Evolutionary conservation across 1,140 invertebrate species (phyloP), one percentile per base, ranked within the genome.

Genomic region (Patella vulgata): DNA sequence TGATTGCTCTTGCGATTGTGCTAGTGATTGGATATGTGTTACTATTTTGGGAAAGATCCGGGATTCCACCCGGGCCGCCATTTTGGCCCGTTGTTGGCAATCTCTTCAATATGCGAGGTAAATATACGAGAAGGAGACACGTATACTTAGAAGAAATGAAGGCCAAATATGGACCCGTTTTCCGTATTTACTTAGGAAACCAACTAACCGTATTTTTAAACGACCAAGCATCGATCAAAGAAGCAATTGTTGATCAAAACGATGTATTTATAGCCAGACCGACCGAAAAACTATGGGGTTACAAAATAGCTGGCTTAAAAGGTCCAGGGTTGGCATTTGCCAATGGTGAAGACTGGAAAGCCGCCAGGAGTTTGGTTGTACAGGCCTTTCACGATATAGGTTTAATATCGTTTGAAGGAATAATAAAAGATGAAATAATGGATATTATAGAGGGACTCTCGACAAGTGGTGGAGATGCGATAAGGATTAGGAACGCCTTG

Each of bases 291-390:
- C 28, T 23, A 28, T 48, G 46, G 46, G 46, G 23, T 28, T 14
- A 14, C 14, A 23, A 48, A 48, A 21, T 48, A 14, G 14, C 23
- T 4, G 23, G 3, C 3, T 66, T 85, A 8, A 14, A 14, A 8
- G 33, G 33, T 8, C 36, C 43, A 71, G 74, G 74, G 42, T 54
- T 73, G 2, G 43, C 57, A 0, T 28, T 54, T 14, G 33, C 62
- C 12, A 64, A 54, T 23, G 75, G 93, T 0, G 72, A 87, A 14
- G 70, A 89, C 6, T 95, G 93, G 93, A 87, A 86, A 53, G 89
- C 90, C 63, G 90, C 94, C 64, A 86, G 92, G 42, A 83, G 84
- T 44, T 94, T 93, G 81, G 87, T 90, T 2, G 77, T 93, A 46
- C 87, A 88, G 55, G 88, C 90, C 59, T 85, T 95, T 59, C 86